Evolutionary conservation across 2,113 vertebrate species (phyloP).

Genomic region (Plecotus auritus): DNA sequence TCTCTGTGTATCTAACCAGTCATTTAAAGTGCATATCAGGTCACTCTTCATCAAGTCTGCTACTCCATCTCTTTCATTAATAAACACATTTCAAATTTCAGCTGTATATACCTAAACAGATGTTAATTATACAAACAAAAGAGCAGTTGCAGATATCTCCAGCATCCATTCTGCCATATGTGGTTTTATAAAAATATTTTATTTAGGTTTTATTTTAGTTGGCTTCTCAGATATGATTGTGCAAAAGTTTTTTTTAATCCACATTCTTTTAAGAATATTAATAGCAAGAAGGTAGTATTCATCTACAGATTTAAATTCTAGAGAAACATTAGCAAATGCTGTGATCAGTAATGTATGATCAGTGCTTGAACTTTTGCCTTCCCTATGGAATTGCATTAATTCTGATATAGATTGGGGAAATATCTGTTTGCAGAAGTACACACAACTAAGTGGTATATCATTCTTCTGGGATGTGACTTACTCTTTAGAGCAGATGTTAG

Average conservation of each 20-base stretch:
- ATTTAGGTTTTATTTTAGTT: slow-evolving; percentile 74
- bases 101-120: slow-evolving; percentile 61
- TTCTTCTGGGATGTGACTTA: slow-evolving; percentile 2
- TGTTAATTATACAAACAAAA: slow-evolving; percentile 62
- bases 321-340: slow-evolving; percentile 71
- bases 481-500: not conserved
- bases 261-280: slow-evolving; percentile 73
- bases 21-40: not conserved
- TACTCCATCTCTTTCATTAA: slow-evolving; percentile 65
- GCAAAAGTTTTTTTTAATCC: slow-evolving; percentile 71
- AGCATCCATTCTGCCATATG: slow-evolving; percentile 47
- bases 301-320: slow-evolving; percentile 78
- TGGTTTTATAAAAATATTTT: slow-evolving; percentile 59
- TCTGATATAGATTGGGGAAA: slow-evolving; percentile 76
- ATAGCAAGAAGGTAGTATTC: slow-evolving; percentile 73
- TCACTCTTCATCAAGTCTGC: slow-evolving; percentile 59
- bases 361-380: slow-evolving; percentile 80
- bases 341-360: slow-evolving; percentile 81
- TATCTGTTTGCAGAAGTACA: slow-evolving; percentile 43
- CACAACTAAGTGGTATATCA: not conserved
- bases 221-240: slow-evolving; percentile 76
- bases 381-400: slow-evolving; percentile 83
- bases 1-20: slow-evolving; percentile 25
- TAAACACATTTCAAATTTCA: slow-evolving; percentile 73
- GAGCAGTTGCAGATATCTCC: slow-evolving; percentile 46